Percentiles rank a stretch among this genome's conserved stretches.
Conservation (phyloP, 2,113 vertebrate species). For the Dolichotis patagonum region DNA sequence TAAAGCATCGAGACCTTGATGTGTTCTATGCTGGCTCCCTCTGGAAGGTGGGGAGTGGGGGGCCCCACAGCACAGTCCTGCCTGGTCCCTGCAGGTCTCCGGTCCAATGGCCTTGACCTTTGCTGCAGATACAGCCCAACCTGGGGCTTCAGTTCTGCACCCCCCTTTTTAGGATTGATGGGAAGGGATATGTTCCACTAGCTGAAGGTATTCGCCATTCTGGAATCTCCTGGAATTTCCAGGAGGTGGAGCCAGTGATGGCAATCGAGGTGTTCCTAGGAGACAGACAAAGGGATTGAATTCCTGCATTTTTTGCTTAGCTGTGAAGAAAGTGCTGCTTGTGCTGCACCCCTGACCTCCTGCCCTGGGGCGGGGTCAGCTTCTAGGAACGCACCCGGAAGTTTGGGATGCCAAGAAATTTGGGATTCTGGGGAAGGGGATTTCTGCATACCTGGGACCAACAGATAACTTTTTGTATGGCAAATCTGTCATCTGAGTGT, state of each 20-base stretch:
- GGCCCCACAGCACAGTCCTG: background rate
- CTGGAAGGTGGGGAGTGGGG: background rate
- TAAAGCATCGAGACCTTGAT: background rate
- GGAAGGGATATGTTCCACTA: background rate
- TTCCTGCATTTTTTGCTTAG: background rate
- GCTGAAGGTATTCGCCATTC: background rate
- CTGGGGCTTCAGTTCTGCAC: background rate
- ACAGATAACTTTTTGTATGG: background rate
- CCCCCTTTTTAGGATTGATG: background rate
- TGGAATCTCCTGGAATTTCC: background rate
- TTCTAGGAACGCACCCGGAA: slow-evolving; percentile 25
- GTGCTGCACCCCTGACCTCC: background rate
- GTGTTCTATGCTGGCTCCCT: background rate
- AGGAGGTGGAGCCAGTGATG: background rate
- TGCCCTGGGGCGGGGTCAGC: background rate
- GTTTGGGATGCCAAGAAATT: slow-evolving; percentile 15
- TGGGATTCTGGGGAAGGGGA: slow-evolving; percentile 51
- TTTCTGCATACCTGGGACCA: slow-evolving; percentile 33
- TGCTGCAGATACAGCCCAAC: background rate
- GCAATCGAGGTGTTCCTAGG: background rate
- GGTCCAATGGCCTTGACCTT: background rate
- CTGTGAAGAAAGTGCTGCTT: background rate
- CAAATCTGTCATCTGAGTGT: background rate
- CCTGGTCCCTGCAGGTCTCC: background rate
- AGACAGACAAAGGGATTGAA: background rate